Base-by-base conservation (phyloP, 1,140 invertebrate genomes). In the Nasonia longicornis region DNA sequence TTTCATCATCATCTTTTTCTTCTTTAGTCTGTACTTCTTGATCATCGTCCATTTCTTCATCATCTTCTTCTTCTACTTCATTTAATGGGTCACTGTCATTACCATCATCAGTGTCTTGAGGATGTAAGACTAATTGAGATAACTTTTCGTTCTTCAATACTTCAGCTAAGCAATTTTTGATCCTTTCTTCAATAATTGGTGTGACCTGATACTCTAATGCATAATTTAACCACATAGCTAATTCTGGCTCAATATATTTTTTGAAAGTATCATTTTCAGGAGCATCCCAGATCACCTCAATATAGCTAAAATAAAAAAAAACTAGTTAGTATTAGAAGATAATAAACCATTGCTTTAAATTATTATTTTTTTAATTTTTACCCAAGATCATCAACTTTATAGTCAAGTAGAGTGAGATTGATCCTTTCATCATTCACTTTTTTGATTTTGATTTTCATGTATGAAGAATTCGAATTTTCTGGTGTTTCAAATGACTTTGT, bases 381-480 rank as follows among this genome's bases (percentile, higher is more conserved):
- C 74, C 80, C 80, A 29, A 81, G 16, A 66, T 81, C 80, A 45
- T 81, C 66, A 45, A 81, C 66, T 35, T 48, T 77, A 22, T 72
- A 77, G 45, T 77, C 48, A 31, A 81, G 16, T 35, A 81, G 64
- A 72, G 16, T 64, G n/a, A 81, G 52, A 26, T 52, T 48, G 20
- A 77, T 22, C n/a, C 12, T 77, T 64, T 77, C 52, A 45, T 72
- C 26, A 52, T 35, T n/a, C 12, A 64, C 42, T 77, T 81, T 81
- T 2, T 66, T 64, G 42, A 81, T 72, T 12, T 77, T 81, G 7
- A 81, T 77, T 63, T 81, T 81, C 74, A 81, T 71, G 26, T 66
- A 81, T n/a, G 80, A 81, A 29, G 80, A 76, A 81, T 81, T 81
- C 35, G 74, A 81, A 81, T 81, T 81, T 72, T 81, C 80, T 72